Base-by-base conservation (phyloP, 2,113 vertebrate species). In the Xiphophorus hellerii region DNA sequence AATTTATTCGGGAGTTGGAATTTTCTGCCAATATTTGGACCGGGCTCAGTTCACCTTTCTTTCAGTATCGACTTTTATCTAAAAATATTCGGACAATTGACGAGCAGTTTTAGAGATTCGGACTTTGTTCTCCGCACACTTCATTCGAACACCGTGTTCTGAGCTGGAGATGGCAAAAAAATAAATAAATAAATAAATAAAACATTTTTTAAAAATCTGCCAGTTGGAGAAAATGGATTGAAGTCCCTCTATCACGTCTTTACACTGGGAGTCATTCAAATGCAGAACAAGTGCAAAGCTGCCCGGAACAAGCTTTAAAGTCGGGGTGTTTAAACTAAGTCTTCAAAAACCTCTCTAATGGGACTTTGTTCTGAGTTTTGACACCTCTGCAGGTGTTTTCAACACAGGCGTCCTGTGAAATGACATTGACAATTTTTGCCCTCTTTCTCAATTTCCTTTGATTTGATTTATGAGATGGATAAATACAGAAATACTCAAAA, bases 401-500 rank as follows among this genome's bases (percentile, higher is more conserved):
- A 90, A 92, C 87, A 83, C 89, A 94, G 86, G 90, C 93, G 91
- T 93, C 89, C 91, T 93, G 80, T 86, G 84, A 90, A 90, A 92
- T 88, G 82, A 88, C 89, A 84, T 87, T 88, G 88, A 77, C 87
- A 37, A 78, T 78, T 86, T 89, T 88, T 78, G 81, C 80, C 90
- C 80, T 87, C 77, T 76, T 76, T 66, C 10, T 17, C 51, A 87
- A 89, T 88, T 82, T 85, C 66, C 60, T 78, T 89, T 85, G 87
- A 87, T 89, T 87, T 80, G 88, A 90, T 80, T 86, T 91, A 84
- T 90, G 79, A 37, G 12, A 37, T 11, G 2, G 10, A 37, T 11
- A 37, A 37, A 37, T 37, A 37, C 35, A 37, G 10, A 37, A 37
- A 10, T 11, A 11, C 35, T 37, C 35, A 37, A 37, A 37, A 37